Conservation (phyloP, 1,140 invertebrate genomes). For the Pogonognathellus flavescens region DNA sequence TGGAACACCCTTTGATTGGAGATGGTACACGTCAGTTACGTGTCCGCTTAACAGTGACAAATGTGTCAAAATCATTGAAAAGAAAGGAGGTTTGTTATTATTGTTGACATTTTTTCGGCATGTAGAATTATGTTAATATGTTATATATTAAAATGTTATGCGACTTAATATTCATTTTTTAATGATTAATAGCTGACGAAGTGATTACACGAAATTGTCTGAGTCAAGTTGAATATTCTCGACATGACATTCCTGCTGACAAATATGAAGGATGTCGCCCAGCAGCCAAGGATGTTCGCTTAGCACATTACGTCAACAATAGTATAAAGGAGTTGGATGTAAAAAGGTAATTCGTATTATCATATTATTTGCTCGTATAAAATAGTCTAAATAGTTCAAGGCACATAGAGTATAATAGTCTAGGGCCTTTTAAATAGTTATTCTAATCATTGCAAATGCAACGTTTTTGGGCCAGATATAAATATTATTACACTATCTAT, state of each 20-base stretch:
- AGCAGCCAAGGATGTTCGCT: conserved; percentile 82
- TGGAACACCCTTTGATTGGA: conserved; percentile 87
- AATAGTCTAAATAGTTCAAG: too few relatives aligned
- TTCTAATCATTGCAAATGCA: too few relatives aligned
- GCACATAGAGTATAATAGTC: too few relatives aligned
- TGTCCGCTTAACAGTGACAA: conserved; percentile 88
- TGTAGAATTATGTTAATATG: too few relatives aligned
- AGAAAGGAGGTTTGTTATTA: conserved; percentile 82
- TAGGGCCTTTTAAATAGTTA: too few relatives aligned
- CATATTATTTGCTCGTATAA: background rate
- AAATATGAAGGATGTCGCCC: conserved; percentile 89
- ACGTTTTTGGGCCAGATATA: too few relatives aligned
- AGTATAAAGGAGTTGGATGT: conserved; percentile 88
- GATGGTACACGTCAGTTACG: conserved; percentile 79
- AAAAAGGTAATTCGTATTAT: conserved; percentile 76
- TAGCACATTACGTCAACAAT: conserved; percentile 91
- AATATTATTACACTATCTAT: too few relatives aligned
- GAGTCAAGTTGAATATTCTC: conserved; percentile 80
- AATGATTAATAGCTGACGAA: conserved; percentile 78
- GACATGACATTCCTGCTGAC: conserved; percentile 92
- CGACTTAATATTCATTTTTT: too few relatives aligned
- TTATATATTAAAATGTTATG: too few relatives aligned
- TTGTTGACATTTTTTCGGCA: too few relatives aligned
- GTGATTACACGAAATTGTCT: conserved; percentile 88
- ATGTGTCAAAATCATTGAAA: conserved; percentile 91